Conservation (phyloP, 2,113 vertebrate genomes). For the Bettongia penicillata region DNA sequence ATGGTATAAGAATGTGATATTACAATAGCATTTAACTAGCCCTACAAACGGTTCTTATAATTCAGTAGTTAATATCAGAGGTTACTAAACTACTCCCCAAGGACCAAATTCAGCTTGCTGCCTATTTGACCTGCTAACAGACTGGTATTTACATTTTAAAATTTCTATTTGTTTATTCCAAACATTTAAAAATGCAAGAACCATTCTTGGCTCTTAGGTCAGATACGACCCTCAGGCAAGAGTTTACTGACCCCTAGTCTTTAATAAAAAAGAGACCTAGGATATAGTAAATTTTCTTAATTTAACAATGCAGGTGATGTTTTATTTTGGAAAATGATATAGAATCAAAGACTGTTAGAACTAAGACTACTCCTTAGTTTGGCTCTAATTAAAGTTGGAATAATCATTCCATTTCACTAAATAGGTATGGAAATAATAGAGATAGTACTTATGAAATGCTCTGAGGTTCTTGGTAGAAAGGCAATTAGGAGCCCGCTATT, state of each 20-base stretch:
- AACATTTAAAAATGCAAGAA: not conserved
- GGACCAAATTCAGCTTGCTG: not conserved
- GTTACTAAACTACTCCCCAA: not conserved
- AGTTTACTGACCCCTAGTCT: not conserved
- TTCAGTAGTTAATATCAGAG: not conserved
- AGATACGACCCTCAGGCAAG: not conserved
- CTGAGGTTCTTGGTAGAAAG: not conserved
- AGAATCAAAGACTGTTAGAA: not conserved
- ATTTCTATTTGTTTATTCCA: not conserved
- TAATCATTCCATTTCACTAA: not conserved
- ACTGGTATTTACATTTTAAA: not conserved
- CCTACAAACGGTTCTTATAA: conserved; percentile 27
- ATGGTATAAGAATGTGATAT: not conserved
- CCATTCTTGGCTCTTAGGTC: not conserved
- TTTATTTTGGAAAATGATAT: not conserved
- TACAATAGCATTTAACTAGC: conserved; percentile 27
- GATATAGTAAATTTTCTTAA: not conserved
- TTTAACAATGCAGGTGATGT: not conserved
- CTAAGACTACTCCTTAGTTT: conserved; percentile 9
- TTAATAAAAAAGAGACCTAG: not conserved
- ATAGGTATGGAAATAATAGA: conserved; percentile 34
- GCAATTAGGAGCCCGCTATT: not conserved
- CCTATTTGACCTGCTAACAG: not conserved
- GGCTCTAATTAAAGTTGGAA: not conserved
- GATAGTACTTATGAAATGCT: conserved; percentile 11